phyloP scores from a whole-genome alignment of 2,888 invertebrate genomes.

The Disparrhopalites patrizii region DNA sequence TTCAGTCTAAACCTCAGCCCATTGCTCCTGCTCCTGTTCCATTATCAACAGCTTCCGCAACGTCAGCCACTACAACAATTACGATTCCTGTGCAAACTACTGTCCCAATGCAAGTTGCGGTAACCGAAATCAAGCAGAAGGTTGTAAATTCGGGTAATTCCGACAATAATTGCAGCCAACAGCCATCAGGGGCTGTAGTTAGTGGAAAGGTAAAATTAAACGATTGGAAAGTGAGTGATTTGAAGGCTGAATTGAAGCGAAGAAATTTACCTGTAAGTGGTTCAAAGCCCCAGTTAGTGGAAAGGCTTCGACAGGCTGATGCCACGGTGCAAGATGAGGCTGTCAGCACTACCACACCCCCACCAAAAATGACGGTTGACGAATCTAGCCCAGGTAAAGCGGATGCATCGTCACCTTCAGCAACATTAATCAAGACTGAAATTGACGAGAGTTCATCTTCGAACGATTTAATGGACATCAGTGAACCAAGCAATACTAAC shows the following conservation, averaged over 20 bases:
- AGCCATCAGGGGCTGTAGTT: slow-evolving; percentile 6
- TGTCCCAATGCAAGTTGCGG: slow-evolving; percentile 20
- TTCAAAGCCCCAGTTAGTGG: slow-evolving; percentile 90
- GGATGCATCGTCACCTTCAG: slow-evolving; percentile 25
- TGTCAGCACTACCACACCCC: slow-evolving; percentile 32
- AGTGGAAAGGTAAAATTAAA: slow-evolving; percentile 27
- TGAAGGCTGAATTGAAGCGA: slow-evolving; percentile 89
- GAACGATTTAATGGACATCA: slow-evolving; percentile 40
- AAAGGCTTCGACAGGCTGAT: slow-evolving; percentile 64
- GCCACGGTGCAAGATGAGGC: slow-evolving; percentile 32
- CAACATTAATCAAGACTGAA: slow-evolving; percentile 21
- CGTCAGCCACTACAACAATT: slow-evolving; percentile 15
- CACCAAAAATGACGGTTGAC: slow-evolving; percentile 6
- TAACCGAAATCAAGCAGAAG: slow-evolving; percentile 14
- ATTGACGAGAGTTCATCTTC: slow-evolving; percentile 35
- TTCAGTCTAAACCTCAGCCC: slow-evolving; percentile 21
- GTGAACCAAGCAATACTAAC: slow-evolving; percentile 5
- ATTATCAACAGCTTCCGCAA: slow-evolving; percentile 16
- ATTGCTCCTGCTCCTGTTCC: slow-evolving; percentile 33
- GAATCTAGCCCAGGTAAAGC: slow-evolving; percentile 20
- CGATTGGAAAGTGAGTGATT: slow-evolving; percentile 68
- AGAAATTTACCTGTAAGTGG: slow-evolving; percentile 93
- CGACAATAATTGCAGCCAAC: slow-evolving; percentile 10
- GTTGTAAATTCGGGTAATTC: slow-evolving; percentile 20
- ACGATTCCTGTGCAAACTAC: slow-evolving; percentile 21